These are phyloP conservation scores for Channa striata DNA, from an alignment of 2,797 vertebrate species.

Conservation along the genomic window DNA sequence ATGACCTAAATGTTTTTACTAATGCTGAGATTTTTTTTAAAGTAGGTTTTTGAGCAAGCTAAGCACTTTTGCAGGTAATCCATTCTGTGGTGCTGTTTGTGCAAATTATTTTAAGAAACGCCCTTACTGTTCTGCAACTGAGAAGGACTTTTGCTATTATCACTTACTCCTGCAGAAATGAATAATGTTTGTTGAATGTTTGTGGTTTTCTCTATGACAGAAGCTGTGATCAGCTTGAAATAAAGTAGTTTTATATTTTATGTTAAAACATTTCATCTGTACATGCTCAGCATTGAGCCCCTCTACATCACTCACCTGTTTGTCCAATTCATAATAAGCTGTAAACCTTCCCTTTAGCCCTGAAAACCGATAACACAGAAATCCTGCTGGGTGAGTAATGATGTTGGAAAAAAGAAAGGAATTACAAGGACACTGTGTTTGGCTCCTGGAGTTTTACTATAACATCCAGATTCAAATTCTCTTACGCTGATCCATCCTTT, in stretches of 20 bases:
- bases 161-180: constrained; percentile 4
- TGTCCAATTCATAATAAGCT: constrained; percentile 25
- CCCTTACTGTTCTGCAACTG: too few species aligned
- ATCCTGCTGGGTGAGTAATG: constrained; percentile 29
- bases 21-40: too few species aligned
- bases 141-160: too few species aligned
- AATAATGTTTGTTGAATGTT: constrained; percentile 4
- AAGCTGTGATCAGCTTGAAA: not conserved
- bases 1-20: too few species aligned
- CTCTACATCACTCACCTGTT: constrained; percentile 32
- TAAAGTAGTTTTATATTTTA: too few species aligned
- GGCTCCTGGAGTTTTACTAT: constrained; percentile 24
- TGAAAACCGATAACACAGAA: constrained; percentile 34
- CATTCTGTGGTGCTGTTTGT: too few species aligned
- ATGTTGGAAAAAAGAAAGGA: constrained; percentile 28
- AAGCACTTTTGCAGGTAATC: too few species aligned
- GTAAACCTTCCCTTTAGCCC: constrained; percentile 29
- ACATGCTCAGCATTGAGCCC: constrained; percentile 7
- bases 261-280: not conserved
- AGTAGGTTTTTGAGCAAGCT: too few species aligned
- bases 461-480: constrained; percentile 2
- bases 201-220: not conserved
- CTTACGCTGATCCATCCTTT: constrained; percentile 30
- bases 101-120: too few species aligned
- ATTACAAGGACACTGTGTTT: constrained; percentile 27